phyloP scores from a whole-genome alignment of 2,113 vertebrate species.

The Paralichthys olivaceus region DNA sequence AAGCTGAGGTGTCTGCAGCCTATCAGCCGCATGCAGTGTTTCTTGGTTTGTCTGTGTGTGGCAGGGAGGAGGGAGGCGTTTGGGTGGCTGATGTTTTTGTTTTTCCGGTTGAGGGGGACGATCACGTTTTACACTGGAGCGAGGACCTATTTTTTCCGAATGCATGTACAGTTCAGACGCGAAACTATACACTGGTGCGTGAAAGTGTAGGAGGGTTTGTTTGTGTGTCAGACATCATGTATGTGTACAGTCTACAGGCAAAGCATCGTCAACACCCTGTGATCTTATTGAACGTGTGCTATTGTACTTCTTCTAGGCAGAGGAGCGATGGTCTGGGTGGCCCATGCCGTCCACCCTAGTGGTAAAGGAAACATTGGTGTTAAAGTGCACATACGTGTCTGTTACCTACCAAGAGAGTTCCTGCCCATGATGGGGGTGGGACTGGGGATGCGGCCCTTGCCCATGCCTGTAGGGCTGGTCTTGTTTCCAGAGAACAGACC shows the following conservation, averaged over 20 bases:
- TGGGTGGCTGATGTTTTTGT: constrained; percentile 59
- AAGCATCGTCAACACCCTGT: not conserved
- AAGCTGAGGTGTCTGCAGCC: constrained; percentile 67
- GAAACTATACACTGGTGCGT: constrained; percentile 3
- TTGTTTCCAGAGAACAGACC: constrained; percentile 88
- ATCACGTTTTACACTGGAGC: not conserved
- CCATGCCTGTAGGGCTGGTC: constrained; percentile 86
- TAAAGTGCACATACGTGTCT: not conserved
- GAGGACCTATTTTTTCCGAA: constrained; percentile 11
- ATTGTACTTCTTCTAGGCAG: not conserved
- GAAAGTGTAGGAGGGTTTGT: not conserved
- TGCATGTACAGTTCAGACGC: constrained; percentile 25
- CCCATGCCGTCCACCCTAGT: not conserved
- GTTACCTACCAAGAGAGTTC: constrained; percentile 89
- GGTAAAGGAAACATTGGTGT: constrained; percentile 17
- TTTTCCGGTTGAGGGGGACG: constrained; percentile 43
- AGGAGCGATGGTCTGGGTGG: not conserved
- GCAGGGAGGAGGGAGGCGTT: constrained; percentile 39
- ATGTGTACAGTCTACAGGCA: not conserved
- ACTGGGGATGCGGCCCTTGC: constrained; percentile 91
- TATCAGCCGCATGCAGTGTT: constrained; percentile 40
- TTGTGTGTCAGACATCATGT: constrained; percentile 2
- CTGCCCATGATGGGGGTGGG: constrained; percentile 86
- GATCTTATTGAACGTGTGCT: not conserved
- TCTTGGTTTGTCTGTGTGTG: constrained; percentile 71